Base-by-base conservation (phyloP, 2,888 invertebrate genomes). In the Lucinisca nassula region DNA sequence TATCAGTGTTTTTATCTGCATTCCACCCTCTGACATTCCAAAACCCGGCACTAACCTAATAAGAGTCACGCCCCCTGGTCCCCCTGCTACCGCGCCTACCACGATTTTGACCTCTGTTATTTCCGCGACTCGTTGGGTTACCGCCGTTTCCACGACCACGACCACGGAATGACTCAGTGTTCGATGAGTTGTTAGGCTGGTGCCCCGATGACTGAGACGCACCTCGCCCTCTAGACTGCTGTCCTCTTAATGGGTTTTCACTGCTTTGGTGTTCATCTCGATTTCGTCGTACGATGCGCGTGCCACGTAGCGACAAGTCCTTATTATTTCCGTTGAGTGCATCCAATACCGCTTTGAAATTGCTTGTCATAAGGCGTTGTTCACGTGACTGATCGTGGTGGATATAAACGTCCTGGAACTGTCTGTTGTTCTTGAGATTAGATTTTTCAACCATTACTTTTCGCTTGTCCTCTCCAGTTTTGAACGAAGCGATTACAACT, bases 31-130 rank as follows among this genome's bases (percentile, higher is more conserved):
- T 37, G 21, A 72, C 72, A 21, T 37, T 72, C 72, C 72, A 72
- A 72, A 72, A 72, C 72, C 72, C 72, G 40, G 38, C 72, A n/a
- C 72, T n/a, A 24, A 72, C 24, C 72, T 37, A 61, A 30, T 61
- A 61, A 3, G 27, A 10, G 37, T 30, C 21, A 37, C 37, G 72
- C n/a, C 37, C 72, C 8, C 72, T 4, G 17, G 8, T 6, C 27
- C 61, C 61, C 1, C 24, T 24, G 21, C 21, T 6, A 61, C 6
- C 61, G 17, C 24, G 61, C 17, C 61, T 17, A 6, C 30, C 61
- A 61, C 61, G 61, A 17, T 10, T 10, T 30, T 21, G 24, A 30
- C 61, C 24, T 27, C 30, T 24, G 6, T 21, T 30, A 27, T 61
- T 61, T 30, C 61, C 30, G 8, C 61, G 61, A 27, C 24, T 30